These are phyloP conservation scores for Knipowitschia caucasica DNA, from an alignment of 2,797 vertebrate species.

Conservation along the genomic window DNA sequence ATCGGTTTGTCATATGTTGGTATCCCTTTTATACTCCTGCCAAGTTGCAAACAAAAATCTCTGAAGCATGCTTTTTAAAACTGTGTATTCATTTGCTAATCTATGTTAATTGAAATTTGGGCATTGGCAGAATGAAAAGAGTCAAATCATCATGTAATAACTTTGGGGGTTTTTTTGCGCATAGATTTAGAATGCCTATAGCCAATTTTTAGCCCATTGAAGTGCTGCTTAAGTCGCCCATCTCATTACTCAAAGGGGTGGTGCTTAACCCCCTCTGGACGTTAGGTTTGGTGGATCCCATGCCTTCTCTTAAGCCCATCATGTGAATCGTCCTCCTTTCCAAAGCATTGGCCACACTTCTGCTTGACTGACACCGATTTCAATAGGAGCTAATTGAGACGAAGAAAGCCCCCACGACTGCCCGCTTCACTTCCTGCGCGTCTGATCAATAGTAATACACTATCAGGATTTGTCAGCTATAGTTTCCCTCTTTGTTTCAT, in stretches of 20 bases:
- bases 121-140: too few species aligned
- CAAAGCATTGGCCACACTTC: constrained; percentile 7
- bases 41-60: too few species aligned
- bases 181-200: too few species aligned
- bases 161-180: too few species aligned
- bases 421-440: constrained; percentile 39
- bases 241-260: too few species aligned
- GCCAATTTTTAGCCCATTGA: too few species aligned
- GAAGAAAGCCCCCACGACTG: constrained; percentile 43
- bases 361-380: constrained; percentile 62
- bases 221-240: background rate
- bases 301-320: background rate
- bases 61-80: too few species aligned
- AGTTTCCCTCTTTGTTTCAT: constrained; percentile 50
- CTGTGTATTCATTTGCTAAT: background rate
- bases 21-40: too few species aligned
- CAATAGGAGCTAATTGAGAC: constrained; percentile 61
- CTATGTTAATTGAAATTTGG: background rate
- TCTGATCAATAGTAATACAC: constrained; percentile 67
- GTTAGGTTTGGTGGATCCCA: background rate
- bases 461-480: constrained; percentile 58
- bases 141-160: too few species aligned
- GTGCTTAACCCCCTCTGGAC: too few species aligned
- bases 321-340: constrained; percentile 21
- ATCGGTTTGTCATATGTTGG: too few species aligned